phyloP scores from a whole-genome alignment of 2,113 vertebrate genomes.

The Oriolus oriolus region DNA sequence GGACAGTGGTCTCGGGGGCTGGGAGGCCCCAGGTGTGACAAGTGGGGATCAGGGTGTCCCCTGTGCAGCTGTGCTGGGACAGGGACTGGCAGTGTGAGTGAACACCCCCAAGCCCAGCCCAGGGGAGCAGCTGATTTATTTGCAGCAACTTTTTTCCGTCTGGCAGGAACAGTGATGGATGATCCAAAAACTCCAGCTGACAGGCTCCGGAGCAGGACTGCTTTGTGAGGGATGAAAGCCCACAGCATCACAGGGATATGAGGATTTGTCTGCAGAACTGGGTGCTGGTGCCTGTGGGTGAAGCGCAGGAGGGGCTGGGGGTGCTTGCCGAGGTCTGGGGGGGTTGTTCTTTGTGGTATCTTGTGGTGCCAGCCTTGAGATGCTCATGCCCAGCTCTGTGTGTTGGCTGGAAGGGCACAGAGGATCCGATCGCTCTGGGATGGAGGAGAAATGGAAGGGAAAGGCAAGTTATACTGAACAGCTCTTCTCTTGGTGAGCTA shows the following conservation, averaged over 20 bases:
- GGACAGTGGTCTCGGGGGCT: neutral
- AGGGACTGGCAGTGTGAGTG: neutral
- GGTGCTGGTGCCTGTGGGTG: neutral
- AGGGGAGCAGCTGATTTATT: neutral
- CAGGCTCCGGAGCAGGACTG: fast-evolving
- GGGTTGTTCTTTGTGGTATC: neutral
- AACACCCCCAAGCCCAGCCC: neutral
- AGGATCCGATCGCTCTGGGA: neutral
- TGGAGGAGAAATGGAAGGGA: neutral
- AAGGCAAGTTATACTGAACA: neutral
- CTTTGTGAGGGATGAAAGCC: fast-evolving
- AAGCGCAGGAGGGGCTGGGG: neutral
- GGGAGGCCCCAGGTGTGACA: neutral
- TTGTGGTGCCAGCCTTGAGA: neutral
- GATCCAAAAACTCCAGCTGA: neutral
- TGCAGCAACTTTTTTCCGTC: neutral
- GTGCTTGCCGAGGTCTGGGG: neutral
- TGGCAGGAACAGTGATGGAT: neutral
- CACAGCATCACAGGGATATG: fast-evolving
- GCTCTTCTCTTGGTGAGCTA: neutral
- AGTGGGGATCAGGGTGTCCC: neutral
- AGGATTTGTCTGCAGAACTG: neutral
- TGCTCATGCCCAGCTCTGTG: neutral
- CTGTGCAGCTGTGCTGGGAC: neutral
- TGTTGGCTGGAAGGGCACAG: neutral